phyloP scores from a whole-genome alignment of 1,140 invertebrate species.

The Nylanderia fulva region DNA sequence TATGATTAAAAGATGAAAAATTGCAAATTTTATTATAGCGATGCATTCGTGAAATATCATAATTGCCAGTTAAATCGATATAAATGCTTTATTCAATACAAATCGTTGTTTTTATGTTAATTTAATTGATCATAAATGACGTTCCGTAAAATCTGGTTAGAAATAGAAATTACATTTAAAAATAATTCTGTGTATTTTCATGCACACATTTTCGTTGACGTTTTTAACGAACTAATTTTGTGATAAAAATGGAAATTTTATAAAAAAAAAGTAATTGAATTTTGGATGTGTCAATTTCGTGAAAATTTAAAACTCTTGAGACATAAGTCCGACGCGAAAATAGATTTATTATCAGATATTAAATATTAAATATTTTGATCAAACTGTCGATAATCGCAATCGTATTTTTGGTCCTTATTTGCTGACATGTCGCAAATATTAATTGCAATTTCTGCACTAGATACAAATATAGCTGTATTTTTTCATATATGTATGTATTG shows the following conservation, averaged over 20 bases:
- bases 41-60: not conserved
- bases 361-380: not conserved
- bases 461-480: constrained; percentile 37
- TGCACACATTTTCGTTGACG: not conserved
- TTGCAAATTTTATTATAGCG: not conserved
- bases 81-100: not conserved
- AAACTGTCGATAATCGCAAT: constrained; percentile 9
- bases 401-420: constrained; percentile 41
- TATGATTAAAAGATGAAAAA: constrained; percentile 7
- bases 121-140: not conserved
- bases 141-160: not conserved
- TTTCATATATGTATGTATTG: constrained; percentile 11
- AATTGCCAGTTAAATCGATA: not conserved
- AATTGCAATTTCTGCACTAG: constrained; percentile 30
- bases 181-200: not conserved
- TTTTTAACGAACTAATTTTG: not conserved
- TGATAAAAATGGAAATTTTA: not conserved
- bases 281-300: not conserved
- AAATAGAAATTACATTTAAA: not conserved
- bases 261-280: not conserved
- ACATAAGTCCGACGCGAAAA: constrained; percentile 11
- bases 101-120: not conserved
- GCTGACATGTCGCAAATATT: constrained; percentile 15
- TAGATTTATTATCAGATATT: constrained; percentile 35
- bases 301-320: not conserved